Percentiles rank a stretch among this genome's conserved stretches.
phyloP scores from a whole-genome alignment of 2,113 vertebrate genomes.

The Zapus hudsonius region DNA sequence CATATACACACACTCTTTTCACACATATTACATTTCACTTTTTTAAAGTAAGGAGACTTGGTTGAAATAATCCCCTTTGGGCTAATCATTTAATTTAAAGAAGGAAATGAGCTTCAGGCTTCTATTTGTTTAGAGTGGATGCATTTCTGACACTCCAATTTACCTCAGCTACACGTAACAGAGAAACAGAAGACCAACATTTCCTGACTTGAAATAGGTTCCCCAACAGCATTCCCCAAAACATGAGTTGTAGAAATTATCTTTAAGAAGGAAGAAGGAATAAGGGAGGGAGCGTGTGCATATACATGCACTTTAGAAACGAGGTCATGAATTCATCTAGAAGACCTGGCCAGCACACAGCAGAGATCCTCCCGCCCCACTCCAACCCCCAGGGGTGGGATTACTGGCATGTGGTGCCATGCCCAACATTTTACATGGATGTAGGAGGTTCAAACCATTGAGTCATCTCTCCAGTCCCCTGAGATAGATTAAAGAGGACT shows the following conservation, averaged over 20 bases:
- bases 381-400: too few relatives aligned
- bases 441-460: too few relatives aligned
- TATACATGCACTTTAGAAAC: too few relatives aligned
- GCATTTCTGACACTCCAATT: not conserved
- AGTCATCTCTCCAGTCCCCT: too few relatives aligned
- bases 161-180: not conserved
- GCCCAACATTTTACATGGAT: too few relatives aligned
- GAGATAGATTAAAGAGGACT: slow-evolving; percentile 74
- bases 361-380: too few relatives aligned
- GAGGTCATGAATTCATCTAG: too few relatives aligned
- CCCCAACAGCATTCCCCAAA: not conserved
- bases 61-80: not conserved
- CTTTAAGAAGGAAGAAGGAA: not conserved
- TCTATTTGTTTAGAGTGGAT: not conserved
- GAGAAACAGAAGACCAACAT: not conserved
- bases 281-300: not conserved
- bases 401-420: too few relatives aligned
- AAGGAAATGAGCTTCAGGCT: not conserved
- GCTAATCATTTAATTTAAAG: not conserved
- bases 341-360: too few relatives aligned
- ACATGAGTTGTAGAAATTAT: not conserved
- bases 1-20: not conserved
- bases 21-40: not conserved
- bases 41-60: not conserved
- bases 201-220: not conserved